Evolutionary conservation across 2,888 invertebrate species (phyloP).

Genomic region (Gymnosoma rotundatum): DNA sequence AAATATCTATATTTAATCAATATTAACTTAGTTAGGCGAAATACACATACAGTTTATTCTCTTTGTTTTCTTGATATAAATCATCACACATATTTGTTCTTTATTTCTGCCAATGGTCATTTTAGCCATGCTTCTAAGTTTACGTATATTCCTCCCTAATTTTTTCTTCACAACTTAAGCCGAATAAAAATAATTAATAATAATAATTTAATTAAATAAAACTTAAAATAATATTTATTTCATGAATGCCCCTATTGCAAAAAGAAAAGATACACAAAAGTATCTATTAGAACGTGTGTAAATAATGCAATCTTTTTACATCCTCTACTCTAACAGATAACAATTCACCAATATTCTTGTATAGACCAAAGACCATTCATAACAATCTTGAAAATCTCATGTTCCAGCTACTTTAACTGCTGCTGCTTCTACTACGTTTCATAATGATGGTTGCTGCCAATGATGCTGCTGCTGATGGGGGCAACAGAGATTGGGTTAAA

Average conservation of each 20-base stretch:
- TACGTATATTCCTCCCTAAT: no score
- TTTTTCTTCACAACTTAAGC: no score
- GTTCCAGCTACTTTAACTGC: conserved; percentile 29
- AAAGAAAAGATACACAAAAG: background rate
- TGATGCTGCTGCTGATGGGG: conserved; percentile 25
- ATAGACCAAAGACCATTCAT: background rate
- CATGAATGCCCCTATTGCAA: conserved; percentile 9
- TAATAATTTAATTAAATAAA: no score
- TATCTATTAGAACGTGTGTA: conserved; percentile 2
- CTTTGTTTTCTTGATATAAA: no score
- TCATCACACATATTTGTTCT: no score
- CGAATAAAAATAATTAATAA: no score
- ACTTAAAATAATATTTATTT: no score
- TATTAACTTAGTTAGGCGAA: no score
- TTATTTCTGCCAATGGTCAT: no score
- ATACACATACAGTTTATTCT: no score
- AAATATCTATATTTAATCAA: no score
- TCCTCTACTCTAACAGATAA: background rate
- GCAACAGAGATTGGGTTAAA: conserved; percentile 50
- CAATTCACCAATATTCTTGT: conserved; percentile 2
- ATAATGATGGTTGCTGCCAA: background rate
- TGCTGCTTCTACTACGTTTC: conserved; percentile 18
- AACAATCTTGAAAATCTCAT: conserved; percentile 26
- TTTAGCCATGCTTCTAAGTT: no score
- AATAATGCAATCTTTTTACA: conserved; percentile 10